Percentiles rank a stretch among this genome's conserved stretches.
Conservation (phyloP, 2,888 invertebrate species). For the Zelleria hepariella region DNA sequence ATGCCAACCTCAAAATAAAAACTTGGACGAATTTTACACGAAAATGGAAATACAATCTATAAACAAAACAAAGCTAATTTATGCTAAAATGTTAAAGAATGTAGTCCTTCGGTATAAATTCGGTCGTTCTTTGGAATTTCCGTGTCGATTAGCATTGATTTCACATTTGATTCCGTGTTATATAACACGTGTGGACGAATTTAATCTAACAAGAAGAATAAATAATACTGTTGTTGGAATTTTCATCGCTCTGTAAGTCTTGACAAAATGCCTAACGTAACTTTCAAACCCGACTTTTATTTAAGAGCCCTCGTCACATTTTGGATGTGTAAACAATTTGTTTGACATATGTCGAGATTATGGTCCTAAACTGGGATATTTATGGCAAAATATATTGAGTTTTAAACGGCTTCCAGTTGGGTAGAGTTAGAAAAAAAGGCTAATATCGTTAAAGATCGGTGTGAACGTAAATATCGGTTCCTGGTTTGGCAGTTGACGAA, state of each 20-base stretch:
- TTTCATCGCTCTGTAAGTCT: too few species aligned
- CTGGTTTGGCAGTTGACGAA: conserved; percentile 1
- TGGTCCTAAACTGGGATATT: conserved; percentile 47
- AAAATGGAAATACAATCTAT: background rate
- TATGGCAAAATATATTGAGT: conserved; percentile 52
- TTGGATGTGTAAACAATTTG: conserved; percentile 53
- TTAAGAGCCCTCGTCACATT: conserved; percentile 42
- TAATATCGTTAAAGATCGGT: conserved; percentile 5
- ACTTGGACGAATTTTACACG: background rate
- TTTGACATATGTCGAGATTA: conserved; percentile 58
- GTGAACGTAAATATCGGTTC: conserved; percentile 10
- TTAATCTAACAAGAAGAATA: too few species aligned
- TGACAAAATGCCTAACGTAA: background rate
- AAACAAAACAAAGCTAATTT: background rate
- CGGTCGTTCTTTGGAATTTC: background rate
- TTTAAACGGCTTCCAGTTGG: conserved; percentile 41
- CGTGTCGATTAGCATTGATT: background rate
- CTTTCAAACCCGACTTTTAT: conserved; percentile 18
- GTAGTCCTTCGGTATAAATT: background rate
- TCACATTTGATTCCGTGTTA: background rate
- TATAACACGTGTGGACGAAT: background rate
- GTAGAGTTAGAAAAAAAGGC: conserved; percentile 7
- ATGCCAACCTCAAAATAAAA: background rate
- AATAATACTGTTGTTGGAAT: too few species aligned
- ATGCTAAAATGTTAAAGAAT: background rate